A percentile compares a stretch with the other conserved stretches of the same genome.
Conservation (phyloP, 2,888 invertebrate genomes). For the Hydropsyche betteni region DNA sequence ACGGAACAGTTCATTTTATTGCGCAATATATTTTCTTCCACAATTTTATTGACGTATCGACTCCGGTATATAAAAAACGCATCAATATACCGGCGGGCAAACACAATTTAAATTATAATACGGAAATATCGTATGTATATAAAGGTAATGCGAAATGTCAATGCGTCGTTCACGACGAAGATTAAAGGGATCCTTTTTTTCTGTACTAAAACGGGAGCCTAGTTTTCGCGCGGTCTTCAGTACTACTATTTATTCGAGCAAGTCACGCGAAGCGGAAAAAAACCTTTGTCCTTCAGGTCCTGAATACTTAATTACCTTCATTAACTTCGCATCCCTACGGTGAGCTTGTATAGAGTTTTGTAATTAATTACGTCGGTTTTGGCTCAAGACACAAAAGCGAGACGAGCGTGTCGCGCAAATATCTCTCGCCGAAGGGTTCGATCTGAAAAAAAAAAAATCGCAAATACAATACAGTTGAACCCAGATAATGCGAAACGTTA, state of each 20-base stretch:
- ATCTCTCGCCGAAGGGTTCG: neutral
- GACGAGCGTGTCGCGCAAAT: neutral
- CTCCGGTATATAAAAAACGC: neutral
- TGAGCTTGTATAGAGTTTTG: conserved; percentile 14
- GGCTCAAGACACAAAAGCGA: conserved; percentile 3
- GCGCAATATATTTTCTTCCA: conserved; percentile 23
- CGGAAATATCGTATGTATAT: too few relatives aligned
- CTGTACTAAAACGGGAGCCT: neutral
- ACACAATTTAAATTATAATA: too few relatives aligned
- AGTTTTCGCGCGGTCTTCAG: conserved; percentile 5
- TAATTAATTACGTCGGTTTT: conserved; percentile 31
- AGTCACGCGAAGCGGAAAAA: conserved; percentile 29
- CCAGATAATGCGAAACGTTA: too few relatives aligned
- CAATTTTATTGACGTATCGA: conserved; percentile 4
- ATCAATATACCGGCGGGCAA: neutral
- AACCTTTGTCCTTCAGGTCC: conserved; percentile 32
- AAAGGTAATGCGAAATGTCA: conserved; percentile 4
- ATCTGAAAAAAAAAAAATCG: too few relatives aligned
- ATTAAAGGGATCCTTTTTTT: conserved; percentile 18
- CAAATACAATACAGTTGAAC: too few relatives aligned
- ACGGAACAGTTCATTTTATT: conserved; percentile 19
- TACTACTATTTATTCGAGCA: conserved; percentile 31
- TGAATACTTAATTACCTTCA: conserved; percentile 29
- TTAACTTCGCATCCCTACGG: conserved; percentile 11
- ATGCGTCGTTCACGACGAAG: neutral